Conservation (phyloP, 2,888 invertebrate genomes). For the Hemicrepidius hirtus region DNA sequence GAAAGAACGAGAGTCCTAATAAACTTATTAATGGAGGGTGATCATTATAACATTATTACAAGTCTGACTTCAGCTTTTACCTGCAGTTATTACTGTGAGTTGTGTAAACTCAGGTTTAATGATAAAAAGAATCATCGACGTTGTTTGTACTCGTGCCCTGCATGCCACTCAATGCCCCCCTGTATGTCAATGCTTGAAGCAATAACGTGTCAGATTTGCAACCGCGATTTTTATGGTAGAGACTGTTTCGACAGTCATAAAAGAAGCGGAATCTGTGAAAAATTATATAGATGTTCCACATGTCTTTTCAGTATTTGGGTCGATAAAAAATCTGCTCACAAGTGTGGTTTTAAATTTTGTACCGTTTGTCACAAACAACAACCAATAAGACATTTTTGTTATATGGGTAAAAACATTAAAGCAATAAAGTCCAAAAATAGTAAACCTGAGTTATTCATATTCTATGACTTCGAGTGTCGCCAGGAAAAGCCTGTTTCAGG, state of each 20-base stretch:
- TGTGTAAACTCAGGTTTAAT: not conserved
- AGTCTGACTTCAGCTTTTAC: not conserved
- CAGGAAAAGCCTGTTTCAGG: too few species aligned
- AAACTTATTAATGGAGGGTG: not conserved
- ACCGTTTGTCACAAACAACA: too few species aligned
- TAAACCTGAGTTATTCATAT: too few species aligned
- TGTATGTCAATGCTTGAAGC: not conserved
- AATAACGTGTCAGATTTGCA: not conserved
- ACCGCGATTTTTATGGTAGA: not conserved
- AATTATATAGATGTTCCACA: not conserved
- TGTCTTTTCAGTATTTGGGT: too few species aligned
- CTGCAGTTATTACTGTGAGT: not conserved
- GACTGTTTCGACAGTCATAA: not conserved
- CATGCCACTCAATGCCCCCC: not conserved
- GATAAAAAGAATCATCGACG: not conserved
- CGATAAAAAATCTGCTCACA: too few species aligned
- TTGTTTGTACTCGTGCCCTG: not conserved
- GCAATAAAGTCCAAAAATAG: too few species aligned
- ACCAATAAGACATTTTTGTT: too few species aligned
- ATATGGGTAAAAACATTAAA: too few species aligned
- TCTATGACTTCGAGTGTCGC: too few species aligned
- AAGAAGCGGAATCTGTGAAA: not conserved
- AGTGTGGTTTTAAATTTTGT: too few species aligned
- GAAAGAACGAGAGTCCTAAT: not conserved
- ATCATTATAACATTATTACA: not conserved